Percentiles rank a stretch among this genome's conserved stretches.
Conservation (phyloP, 2,797 vertebrate species). For the Sphaeramia orbicularis region DNA sequence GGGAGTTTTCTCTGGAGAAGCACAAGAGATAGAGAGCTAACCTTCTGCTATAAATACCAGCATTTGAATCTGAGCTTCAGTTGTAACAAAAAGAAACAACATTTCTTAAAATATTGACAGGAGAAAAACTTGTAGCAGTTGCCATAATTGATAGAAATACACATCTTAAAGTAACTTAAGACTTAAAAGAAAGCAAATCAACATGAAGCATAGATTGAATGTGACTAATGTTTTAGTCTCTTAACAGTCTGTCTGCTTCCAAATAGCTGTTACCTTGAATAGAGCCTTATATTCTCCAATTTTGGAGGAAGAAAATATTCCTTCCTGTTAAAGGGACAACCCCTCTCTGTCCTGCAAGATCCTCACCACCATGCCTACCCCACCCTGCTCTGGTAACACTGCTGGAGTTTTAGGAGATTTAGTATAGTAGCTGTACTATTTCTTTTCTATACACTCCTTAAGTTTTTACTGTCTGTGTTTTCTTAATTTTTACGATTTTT, state of each 20-base stretch:
- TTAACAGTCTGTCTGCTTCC: constrained; percentile 8
- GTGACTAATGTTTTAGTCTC: constrained; percentile 6
- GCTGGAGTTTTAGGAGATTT: constrained; percentile 11
- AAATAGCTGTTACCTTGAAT: constrained; percentile 11
- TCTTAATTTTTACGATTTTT: constrained; percentile 19
- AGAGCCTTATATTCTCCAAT: constrained; percentile 4
- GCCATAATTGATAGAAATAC: not conserved
- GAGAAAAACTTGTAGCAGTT: constrained; percentile 8
- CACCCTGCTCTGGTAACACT: constrained; percentile 14
- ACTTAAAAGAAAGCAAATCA: not conserved
- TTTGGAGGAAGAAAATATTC: not conserved
- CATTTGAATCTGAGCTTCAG: constrained; percentile 42
- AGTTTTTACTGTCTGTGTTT: constrained; percentile 21
- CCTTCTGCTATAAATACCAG: constrained; percentile 63
- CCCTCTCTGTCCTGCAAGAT: constrained; percentile 13
- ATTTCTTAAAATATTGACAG: constrained; percentile 19
- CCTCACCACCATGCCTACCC: constrained; percentile 10
- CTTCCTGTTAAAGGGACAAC: constrained; percentile 12
- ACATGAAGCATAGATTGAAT: constrained; percentile 6
- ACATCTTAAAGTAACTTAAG: too few relatives aligned
- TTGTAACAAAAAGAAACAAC: constrained; percentile 25
- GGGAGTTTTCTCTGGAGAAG: constrained; percentile 67
- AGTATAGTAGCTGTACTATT: constrained; percentile 14
- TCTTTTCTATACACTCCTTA: constrained; percentile 12
- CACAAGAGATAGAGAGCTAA: constrained; percentile 30